A percentile compares a stretch with the other conserved stretches of the same genome.
Conservation (phyloP, 1,140 invertebrate species). For the Scaptomyza hsui region DNA sequence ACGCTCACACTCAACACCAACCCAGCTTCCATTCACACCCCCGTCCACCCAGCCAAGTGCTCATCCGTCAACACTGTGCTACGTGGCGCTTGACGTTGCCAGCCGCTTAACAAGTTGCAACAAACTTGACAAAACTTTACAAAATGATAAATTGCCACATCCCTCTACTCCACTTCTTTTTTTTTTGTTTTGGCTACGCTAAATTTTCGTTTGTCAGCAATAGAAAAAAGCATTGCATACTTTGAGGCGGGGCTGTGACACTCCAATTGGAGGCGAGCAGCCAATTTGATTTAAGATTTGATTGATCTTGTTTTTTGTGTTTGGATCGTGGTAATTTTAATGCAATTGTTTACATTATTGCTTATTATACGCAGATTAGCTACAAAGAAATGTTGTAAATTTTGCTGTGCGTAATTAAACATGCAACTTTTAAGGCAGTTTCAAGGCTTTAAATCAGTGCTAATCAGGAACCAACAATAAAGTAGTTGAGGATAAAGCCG, state of each 20-base stretch:
- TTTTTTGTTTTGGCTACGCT: background rate
- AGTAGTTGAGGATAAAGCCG: conserved; percentile 24
- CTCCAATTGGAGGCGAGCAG: conserved; percentile 10
- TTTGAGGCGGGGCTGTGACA: conserved; percentile 35
- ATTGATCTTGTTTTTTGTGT: conserved; percentile 2
- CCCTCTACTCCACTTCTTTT: background rate
- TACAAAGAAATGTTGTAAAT: background rate
- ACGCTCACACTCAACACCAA: conserved; percentile 27
- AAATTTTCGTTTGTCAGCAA: conserved; percentile 22
- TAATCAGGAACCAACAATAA: background rate
- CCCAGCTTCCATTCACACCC: background rate
- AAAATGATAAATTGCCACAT: conserved; percentile 70
- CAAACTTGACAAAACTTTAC: conserved; percentile 52
- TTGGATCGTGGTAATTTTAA: background rate
- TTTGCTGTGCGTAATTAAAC: background rate
- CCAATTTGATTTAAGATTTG: conserved; percentile 12
- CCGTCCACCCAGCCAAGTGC: conserved; percentile 35
- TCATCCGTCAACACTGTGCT: conserved; percentile 60
- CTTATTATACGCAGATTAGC: background rate
- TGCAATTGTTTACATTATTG: conserved; percentile 3
- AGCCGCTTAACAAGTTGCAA: conserved; percentile 56
- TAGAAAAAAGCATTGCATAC: conserved; percentile 53
- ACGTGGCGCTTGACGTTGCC: conserved; percentile 6
- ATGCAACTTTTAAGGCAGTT: background rate
- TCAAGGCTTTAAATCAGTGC: background rate